Evolutionary conservation across 1,140 invertebrate species (phyloP).

Genomic region (Schlechtendalia chinensis): DNA sequence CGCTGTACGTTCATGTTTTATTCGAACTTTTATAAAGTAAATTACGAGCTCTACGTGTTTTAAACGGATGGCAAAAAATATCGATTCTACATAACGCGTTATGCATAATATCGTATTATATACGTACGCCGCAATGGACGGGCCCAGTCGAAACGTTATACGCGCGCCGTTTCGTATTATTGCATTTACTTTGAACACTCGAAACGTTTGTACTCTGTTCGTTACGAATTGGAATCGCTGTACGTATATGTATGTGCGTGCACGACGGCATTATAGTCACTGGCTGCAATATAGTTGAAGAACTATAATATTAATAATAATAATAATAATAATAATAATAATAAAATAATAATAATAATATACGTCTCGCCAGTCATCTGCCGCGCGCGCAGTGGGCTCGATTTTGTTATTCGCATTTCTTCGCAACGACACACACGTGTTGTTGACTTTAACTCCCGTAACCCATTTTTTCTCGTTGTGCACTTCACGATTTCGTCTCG

Average conservation of each 20-base stretch:
- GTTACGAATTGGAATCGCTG: not conserved
- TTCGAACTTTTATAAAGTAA: no score
- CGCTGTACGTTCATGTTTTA: no score
- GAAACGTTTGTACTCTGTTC: conserved; percentile 8
- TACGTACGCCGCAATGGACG: not conserved
- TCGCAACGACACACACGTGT: not conserved
- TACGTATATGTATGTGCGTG: no score
- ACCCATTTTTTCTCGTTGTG: not conserved
- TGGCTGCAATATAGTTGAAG: not conserved
- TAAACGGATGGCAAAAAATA: no score
- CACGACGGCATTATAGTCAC: no score
- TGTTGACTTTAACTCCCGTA: not conserved
- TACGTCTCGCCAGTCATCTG: no score
- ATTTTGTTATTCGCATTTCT: not conserved
- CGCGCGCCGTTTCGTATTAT: not conserved
- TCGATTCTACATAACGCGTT: no score
- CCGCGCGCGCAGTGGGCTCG: not conserved
- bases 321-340: no score
- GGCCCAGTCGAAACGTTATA: not conserved
- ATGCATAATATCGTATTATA: no score
- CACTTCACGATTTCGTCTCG: not conserved
- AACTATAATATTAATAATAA: no score
- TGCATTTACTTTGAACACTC: conserved; percentile 1
- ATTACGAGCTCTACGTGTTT: no score
- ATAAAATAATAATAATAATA: no score